Evolutionary conservation across 1,140 invertebrate genomes (phyloP).

Genomic region (Neodiprion lecontei): DNA sequence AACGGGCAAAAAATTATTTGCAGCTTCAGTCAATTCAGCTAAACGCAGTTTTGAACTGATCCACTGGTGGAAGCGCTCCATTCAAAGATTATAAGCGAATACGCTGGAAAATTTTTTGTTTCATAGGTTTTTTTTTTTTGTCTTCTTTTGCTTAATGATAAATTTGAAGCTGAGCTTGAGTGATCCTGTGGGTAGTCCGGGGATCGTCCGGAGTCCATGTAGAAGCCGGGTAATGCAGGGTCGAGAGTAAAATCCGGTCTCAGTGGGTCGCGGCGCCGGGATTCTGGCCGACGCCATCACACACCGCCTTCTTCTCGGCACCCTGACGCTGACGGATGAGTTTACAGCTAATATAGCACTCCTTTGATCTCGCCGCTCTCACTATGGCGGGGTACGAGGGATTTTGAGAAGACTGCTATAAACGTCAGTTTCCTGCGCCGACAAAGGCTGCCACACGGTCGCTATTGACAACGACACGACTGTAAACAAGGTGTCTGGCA

Average conservation of each 20-base stretch:
- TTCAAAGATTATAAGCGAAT: too few relatives aligned
- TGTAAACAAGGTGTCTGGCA: slow-evolving; percentile 38
- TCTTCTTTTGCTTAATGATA: too few relatives aligned
- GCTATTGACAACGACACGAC: slow-evolving; percentile 39
- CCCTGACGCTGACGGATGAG: slow-evolving; percentile 60
- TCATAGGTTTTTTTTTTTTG: too few relatives aligned
- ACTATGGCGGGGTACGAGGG: slow-evolving; percentile 24
- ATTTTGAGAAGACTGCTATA: slow-evolving; percentile 30
- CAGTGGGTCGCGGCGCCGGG: slow-evolving; percentile 39
- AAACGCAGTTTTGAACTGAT: too few relatives aligned
- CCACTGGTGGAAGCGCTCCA: too few relatives aligned
- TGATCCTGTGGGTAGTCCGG: too few relatives aligned
- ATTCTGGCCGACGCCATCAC: slow-evolving; percentile 50
- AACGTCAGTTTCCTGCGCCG: slow-evolving; percentile 21
- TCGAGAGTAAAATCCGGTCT: neutral
- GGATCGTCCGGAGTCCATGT: too few relatives aligned
- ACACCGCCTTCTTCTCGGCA: slow-evolving; percentile 44
- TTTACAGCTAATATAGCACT: slow-evolving; percentile 58
- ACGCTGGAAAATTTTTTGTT: too few relatives aligned
- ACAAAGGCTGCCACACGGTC: slow-evolving; percentile 39
- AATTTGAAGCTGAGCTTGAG: too few relatives aligned
- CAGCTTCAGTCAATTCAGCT: too few relatives aligned
- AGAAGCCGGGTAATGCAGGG: too few relatives aligned
- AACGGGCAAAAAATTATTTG: too few relatives aligned
- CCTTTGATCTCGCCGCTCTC: slow-evolving; percentile 53